Percentiles rank a stretch among this genome's conserved stretches.
Evolutionary conservation across 1,140 invertebrate genomes (phyloP).

Genomic region (Drosophila albomicans): DNA sequence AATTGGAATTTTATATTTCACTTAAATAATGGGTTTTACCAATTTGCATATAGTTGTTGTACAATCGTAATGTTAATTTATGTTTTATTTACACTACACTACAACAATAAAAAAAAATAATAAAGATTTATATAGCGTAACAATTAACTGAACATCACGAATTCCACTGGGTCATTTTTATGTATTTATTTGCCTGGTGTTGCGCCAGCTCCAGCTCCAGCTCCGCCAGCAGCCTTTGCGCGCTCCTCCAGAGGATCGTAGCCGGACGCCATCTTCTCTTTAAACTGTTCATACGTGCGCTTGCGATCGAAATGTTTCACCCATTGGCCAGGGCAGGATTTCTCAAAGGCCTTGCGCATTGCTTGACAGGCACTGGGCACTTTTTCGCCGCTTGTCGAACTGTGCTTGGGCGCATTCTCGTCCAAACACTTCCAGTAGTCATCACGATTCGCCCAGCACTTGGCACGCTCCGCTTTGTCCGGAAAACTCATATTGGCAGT

Average conservation of each 20-base stretch:
- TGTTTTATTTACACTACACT: conserved; percentile 66
- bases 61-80: conserved; percentile 37
- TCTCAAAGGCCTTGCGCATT: conserved; percentile 92
- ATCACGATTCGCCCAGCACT: conserved; percentile 94
- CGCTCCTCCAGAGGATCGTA: conserved; percentile 89
- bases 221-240: conserved; percentile 6
- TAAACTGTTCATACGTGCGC: conserved; percentile 94
- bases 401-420: conserved; percentile 86
- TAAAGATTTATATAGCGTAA: conserved; percentile 29
- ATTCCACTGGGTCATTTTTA: conserved; percentile 1
- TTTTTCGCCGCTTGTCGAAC: conserved; percentile 80
- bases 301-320: conserved; percentile 97
- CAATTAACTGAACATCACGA: conserved; percentile 24
- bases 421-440: conserved; percentile 96
- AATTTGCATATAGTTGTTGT: neutral
- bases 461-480: conserved; percentile 91
- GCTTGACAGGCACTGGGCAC: conserved; percentile 88
- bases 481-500: conserved; percentile 91
- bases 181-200: conserved; percentile 40
- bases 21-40: too few relatives aligned
- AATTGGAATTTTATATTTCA: neutral
- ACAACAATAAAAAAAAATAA: conserved; percentile 51
- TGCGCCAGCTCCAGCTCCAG: neutral
- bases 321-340: conserved; percentile 94
- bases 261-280: conserved; percentile 94